Conservation (phyloP, 2,113 vertebrate species). For the Oncorhynchus keta region DNA sequence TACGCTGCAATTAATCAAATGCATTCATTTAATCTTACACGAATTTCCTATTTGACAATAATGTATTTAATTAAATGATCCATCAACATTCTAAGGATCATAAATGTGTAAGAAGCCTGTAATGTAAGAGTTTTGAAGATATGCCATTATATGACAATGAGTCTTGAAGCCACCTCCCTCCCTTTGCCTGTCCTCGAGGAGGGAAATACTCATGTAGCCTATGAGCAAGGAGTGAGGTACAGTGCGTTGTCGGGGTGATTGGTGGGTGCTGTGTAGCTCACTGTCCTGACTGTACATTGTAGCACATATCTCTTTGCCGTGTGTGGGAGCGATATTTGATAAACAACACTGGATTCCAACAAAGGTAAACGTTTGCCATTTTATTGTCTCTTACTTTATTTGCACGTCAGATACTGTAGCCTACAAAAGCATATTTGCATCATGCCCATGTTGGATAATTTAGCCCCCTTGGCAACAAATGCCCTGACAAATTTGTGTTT, state of each 20-base stretch:
- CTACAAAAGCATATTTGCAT: background rate
- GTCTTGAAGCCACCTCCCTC: background rate
- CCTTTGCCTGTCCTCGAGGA: background rate
- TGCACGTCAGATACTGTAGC: background rate
- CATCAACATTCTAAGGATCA: too few relatives aligned
- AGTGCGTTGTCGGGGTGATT: background rate
- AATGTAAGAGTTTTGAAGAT: too few relatives aligned
- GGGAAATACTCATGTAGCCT: background rate
- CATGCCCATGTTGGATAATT: background rate
- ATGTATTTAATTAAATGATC: too few relatives aligned
- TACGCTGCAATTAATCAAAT: too few relatives aligned
- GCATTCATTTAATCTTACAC: too few relatives aligned
- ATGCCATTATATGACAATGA: too few relatives aligned
- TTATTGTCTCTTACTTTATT: background rate
- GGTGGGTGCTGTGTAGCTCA: background rate
- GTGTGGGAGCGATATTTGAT: conserved; percentile 51
- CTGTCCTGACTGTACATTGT: background rate
- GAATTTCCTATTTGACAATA: too few relatives aligned
- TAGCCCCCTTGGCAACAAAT: background rate
- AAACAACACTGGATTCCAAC: conserved; percentile 68
- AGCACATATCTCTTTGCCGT: conserved; percentile 40
- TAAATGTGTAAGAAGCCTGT: too few relatives aligned
- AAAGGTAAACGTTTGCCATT: conserved; percentile 49
- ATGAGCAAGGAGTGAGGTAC: background rate
- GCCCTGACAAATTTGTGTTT: background rate